A percentile compares a stretch with the other conserved stretches of the same genome.
Evolutionary conservation across 2,888 invertebrate species (phyloP).

Genomic region (Dasypolia templi): DNA sequence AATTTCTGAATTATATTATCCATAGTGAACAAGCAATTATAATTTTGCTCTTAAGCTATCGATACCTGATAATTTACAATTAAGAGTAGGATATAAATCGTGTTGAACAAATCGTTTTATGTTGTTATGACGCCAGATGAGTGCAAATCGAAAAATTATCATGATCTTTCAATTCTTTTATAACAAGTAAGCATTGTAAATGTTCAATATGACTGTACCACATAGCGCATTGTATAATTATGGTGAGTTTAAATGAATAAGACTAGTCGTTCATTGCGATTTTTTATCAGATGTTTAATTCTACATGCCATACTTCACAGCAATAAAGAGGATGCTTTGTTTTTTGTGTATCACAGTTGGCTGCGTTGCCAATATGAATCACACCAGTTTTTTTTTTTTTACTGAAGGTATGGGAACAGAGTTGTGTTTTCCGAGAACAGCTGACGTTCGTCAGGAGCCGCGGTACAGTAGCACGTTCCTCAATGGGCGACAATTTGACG

Average conservation of each 20-base stretch:
- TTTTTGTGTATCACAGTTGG: slow-evolving; percentile 39
- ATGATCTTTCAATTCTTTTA: slow-evolving; percentile 22
- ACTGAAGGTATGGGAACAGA: slow-evolving; percentile 23
- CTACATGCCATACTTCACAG: slow-evolving; percentile 54
- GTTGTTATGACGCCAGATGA: slow-evolving; percentile 54
- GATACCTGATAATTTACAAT: slow-evolving; percentile 74
- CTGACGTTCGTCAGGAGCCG: slow-evolving; percentile 45
- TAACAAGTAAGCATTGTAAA: slow-evolving; percentile 23
- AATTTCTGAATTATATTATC: slow-evolving; percentile 43
- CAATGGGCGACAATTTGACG: slow-evolving; percentile 76
- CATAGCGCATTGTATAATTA: slow-evolving; percentile 39
- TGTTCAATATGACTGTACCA: slow-evolving; percentile 34
- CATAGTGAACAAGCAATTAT: slow-evolving; percentile 63
- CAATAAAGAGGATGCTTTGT: slow-evolving; percentile 49
- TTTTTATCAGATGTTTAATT: slow-evolving; percentile 51
- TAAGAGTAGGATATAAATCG: slow-evolving; percentile 56
- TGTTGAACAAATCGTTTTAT: slow-evolving; percentile 54
- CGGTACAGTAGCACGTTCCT: slow-evolving; percentile 79
- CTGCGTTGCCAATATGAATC: slow-evolving; percentile 41
- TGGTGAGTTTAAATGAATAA: slow-evolving; percentile 47
- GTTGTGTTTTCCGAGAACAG: slow-evolving; percentile 40
- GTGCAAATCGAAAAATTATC: slow-evolving; percentile 60
- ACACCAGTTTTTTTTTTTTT: slow-evolving; percentile 35
- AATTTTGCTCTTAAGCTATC: slow-evolving; percentile 66
- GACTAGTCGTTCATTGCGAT: slow-evolving; percentile 40